A percentile compares a stretch with the other conserved stretches of the same genome.
These are phyloP conservation scores for Linnaemya tessellans DNA, from an alignment of 2,888 invertebrate genomes.

Conservation along the genomic window DNA sequence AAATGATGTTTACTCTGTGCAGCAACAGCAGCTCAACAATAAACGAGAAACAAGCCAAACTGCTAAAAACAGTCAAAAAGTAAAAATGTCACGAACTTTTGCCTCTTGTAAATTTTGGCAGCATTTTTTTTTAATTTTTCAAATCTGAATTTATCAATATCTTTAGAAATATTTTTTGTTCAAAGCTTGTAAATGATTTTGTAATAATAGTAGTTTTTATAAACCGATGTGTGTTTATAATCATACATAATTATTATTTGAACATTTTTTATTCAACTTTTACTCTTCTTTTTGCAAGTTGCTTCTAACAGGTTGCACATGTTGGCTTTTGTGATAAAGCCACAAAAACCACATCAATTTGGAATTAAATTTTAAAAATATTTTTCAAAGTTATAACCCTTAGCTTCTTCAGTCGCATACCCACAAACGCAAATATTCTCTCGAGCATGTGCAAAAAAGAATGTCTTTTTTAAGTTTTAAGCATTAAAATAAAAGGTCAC, in stretches of 20 bases:
- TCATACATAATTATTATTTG: slow-evolving; percentile 21
- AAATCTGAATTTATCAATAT: slow-evolving; percentile 32
- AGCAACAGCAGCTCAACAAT: slow-evolving; percentile 27
- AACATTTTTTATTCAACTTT: not conserved
- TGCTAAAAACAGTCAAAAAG: slow-evolving; percentile 25
- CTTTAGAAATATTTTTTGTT: not conserved
- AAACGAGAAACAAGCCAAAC: slow-evolving; percentile 49
- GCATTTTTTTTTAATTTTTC: slow-evolving; percentile 22
- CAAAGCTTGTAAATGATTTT: not conserved
- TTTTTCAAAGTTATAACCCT: slow-evolving; percentile 18
- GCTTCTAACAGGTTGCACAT: slow-evolving; percentile 55
- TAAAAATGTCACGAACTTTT: slow-evolving; percentile 70
- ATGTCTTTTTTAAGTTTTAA: not conserved
- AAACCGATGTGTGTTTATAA: not conserved
- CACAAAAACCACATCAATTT: slow-evolving; percentile 58
- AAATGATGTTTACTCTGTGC: slow-evolving; percentile 38
- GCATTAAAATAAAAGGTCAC: slow-evolving; percentile 60
- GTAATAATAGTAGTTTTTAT: not conserved
- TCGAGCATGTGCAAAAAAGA: not conserved
- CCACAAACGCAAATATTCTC: not conserved
- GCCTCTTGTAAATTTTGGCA: slow-evolving; percentile 21
- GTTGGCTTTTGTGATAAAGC: slow-evolving; percentile 30
- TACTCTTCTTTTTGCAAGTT: not conserved
- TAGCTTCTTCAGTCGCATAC: not conserved
- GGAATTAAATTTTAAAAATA: slow-evolving; percentile 15